Percentiles rank a stretch among this genome's conserved stretches.
Evolutionary conservation across 2,888 invertebrate genomes (phyloP).

Genomic region (Apodemia duryi): DNA sequence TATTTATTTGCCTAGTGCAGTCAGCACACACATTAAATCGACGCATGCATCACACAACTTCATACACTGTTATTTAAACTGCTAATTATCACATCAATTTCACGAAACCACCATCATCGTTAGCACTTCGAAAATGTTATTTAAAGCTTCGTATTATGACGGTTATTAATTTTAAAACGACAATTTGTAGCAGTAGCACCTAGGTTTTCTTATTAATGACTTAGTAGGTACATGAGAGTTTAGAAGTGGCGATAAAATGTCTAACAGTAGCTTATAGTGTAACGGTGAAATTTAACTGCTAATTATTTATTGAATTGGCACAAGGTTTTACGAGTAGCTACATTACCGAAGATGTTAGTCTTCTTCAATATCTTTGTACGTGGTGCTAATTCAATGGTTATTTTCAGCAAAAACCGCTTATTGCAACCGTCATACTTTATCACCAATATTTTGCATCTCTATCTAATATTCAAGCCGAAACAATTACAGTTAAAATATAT

Average conservation of each 20-base stretch:
- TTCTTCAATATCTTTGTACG: not conserved
- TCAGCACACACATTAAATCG: not conserved
- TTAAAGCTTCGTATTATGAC: slow-evolving; percentile 8
- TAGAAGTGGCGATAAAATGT: slow-evolving; percentile 1
- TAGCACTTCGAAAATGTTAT: slow-evolving; percentile 15
- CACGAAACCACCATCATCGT: slow-evolving; percentile 9
- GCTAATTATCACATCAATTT: slow-evolving; percentile 21
- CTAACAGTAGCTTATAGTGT: slow-evolving; percentile 11
- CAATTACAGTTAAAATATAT: no score
- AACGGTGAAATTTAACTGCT: slow-evolving; percentile 9
- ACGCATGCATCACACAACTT: not conserved
- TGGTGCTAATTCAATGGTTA: no score
- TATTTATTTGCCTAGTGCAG: slow-evolving; percentile 3
- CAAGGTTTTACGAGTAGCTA: slow-evolving; percentile 2
- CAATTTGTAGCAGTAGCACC: slow-evolving; percentile 11
- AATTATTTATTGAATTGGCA: slow-evolving; percentile 6
- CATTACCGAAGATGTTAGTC: not conserved
- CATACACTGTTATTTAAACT: slow-evolving; percentile 17
- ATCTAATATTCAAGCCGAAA: no score
- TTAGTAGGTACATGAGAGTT: slow-evolving; percentile 1
- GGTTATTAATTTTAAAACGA: slow-evolving; percentile 8
- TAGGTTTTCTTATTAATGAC: not conserved
- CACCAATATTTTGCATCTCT: no score
- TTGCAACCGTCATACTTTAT: no score
- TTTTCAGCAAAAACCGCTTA: no score